phyloP scores from a whole-genome alignment of 2,797 vertebrate species.

The Corythornis leucogaster region DNA sequence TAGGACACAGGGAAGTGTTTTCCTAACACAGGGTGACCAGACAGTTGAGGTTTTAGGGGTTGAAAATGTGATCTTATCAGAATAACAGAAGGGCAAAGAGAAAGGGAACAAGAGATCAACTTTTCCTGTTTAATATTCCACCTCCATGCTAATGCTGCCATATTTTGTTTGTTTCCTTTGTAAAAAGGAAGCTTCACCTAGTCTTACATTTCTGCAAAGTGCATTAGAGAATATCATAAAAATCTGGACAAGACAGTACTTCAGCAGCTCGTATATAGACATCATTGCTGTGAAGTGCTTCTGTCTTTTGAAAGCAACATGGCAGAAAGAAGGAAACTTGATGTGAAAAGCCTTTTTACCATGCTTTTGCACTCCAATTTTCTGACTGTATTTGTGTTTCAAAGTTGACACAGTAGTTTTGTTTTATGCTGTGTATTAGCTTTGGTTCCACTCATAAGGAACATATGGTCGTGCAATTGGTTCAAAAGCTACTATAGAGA shows the following conservation, averaged over 20 bases:
- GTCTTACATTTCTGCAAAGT: slow-evolving; percentile 7
- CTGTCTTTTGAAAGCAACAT: slow-evolving; percentile 43
- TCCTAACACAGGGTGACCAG: slow-evolving; percentile 5
- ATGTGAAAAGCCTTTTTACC: slow-evolving; percentile 24
- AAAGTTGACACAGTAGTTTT: background rate
- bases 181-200: slow-evolving; percentile 26
- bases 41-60: background rate
- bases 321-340: slow-evolving; percentile 24
- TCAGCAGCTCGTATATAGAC: slow-evolving; percentile 42
- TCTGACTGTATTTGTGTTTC: background rate
- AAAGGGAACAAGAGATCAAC: background rate
- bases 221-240: slow-evolving; percentile 58
- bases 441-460: slow-evolving; percentile 6
- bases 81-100: background rate
- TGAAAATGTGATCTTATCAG: background rate
- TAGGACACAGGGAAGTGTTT: slow-evolving; percentile 1
- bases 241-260: slow-evolving; percentile 47
- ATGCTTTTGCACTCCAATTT: background rate
- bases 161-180: slow-evolving; percentile 45
- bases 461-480: background rate
- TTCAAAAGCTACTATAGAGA: slow-evolving; percentile 28
- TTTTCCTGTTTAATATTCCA: background rate
- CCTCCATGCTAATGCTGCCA: background rate
- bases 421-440: background rate
- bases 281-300: slow-evolving; percentile 15